Conservation (phyloP, 2,113 vertebrate genomes). For the Thinocorus orbignyianus region DNA sequence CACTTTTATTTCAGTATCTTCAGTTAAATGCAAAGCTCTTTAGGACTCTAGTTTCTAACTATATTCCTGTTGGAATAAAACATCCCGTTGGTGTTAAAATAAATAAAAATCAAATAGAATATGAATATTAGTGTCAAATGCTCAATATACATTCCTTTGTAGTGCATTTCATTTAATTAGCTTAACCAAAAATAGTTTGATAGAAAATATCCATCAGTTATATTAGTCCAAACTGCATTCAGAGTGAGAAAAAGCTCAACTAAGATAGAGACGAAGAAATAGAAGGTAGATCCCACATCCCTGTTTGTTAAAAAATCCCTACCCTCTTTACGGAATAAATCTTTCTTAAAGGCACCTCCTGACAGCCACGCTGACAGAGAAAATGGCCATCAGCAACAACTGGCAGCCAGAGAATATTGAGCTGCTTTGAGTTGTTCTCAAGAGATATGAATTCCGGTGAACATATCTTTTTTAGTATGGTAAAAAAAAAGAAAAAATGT, state of each 20-base stretch:
- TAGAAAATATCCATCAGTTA: not conserved
- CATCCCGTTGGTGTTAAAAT: not conserved
- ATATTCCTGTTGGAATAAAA: not conserved
- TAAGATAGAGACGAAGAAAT: not conserved
- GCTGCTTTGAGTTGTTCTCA: conserved; percentile 33
- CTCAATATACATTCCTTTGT: not conserved
- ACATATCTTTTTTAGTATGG: conserved; percentile 18
- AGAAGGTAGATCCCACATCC: not conserved
- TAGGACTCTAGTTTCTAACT: not conserved
- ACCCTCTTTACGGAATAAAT: conserved; percentile 46
- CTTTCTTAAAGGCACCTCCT: conserved; percentile 64
- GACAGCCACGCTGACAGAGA: conserved; percentile 46
- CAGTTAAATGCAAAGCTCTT: not conserved
- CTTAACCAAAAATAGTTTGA: not conserved
- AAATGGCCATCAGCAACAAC: conserved; percentile 49
- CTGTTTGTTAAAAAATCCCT: not conserved
- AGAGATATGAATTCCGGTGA: conserved; percentile 22
- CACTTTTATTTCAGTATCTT: not conserved
- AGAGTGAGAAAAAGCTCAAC: not conserved
- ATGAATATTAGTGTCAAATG: not conserved
- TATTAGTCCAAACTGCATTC: not conserved
- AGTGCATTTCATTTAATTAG: not conserved
- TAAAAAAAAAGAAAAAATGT: not conserved
- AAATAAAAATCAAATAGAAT: not conserved
- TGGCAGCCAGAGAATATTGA: conserved; percentile 53